Percentiles rank a stretch among this genome's conserved stretches.
phyloP scores from a whole-genome alignment of 2,888 invertebrate species.

The Choristoneura rosaceana region DNA sequence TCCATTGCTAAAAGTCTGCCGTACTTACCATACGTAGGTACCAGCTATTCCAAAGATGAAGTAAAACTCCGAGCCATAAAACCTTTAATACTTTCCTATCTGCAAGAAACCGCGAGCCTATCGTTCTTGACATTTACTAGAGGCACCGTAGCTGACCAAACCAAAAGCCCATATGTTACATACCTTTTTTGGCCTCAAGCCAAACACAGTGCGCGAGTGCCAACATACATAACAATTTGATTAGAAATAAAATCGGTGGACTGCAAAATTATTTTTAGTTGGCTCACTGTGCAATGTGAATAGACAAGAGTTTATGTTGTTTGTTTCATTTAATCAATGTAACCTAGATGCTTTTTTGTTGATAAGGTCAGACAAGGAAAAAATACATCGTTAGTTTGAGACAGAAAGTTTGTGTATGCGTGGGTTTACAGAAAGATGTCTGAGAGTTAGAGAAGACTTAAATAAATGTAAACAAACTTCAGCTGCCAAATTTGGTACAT shows the following conservation, averaged over 20 bases:
- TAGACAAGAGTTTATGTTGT: background rate
- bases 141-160: background rate
- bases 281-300: constrained; percentile 13
- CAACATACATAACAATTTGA: constrained; percentile 36
- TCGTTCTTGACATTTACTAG: background rate
- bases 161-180: constrained; percentile 6
- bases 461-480: too few relatives aligned
- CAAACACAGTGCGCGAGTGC: constrained; percentile 14
- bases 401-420: too few relatives aligned
- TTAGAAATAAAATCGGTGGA: constrained; percentile 36
- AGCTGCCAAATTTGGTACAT: too few relatives aligned
- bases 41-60: too few relatives aligned
- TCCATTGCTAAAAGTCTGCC: too few relatives aligned
- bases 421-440: too few relatives aligned
- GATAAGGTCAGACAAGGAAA: too few relatives aligned
- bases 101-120: background rate
- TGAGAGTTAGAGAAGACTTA: too few relatives aligned
- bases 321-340: constrained; percentile 11
- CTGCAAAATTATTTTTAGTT: constrained; percentile 28
- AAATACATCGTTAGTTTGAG: too few relatives aligned
- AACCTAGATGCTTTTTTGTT: background rate
- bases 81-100: constrained; percentile 5
- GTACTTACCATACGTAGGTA: too few relatives aligned
- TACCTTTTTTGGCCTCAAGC: constrained; percentile 20
- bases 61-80: too few relatives aligned